These are phyloP conservation scores for Theristicus caerulescens DNA, from an alignment of 2,113 vertebrate genomes.

Conservation along the genomic window DNA sequence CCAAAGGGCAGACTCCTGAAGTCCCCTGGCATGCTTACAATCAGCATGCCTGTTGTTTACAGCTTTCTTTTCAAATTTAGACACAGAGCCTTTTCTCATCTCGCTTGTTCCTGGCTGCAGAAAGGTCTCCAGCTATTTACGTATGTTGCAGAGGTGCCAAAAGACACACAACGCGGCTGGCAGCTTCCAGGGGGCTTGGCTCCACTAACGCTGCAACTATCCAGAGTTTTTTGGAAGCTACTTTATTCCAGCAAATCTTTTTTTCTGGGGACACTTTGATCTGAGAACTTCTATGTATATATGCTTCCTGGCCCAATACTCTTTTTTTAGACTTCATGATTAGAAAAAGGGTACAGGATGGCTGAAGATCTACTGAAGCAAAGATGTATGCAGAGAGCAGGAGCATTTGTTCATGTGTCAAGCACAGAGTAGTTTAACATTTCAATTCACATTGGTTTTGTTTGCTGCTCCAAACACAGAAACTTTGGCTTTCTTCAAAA, in stretches of 20 bases:
- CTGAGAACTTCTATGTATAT: neutral
- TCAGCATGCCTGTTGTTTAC: slow-evolving; percentile 24
- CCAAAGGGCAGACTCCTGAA: neutral
- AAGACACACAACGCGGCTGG: neutral
- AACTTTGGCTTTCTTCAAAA: neutral
- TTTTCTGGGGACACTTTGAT: neutral
- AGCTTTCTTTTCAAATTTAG: slow-evolving; percentile 63
- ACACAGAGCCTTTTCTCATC: slow-evolving; percentile 51
- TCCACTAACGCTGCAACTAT: neutral
- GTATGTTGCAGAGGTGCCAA: slow-evolving; percentile 17
- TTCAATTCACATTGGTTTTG: neutral
- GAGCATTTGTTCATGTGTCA: neutral
- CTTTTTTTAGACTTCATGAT: neutral
- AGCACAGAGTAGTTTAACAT: neutral
- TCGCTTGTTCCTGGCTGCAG: slow-evolving; percentile 43
- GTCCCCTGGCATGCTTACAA: neutral
- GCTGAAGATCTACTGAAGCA: neutral
- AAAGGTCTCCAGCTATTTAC: slow-evolving; percentile 42
- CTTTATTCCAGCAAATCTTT: neutral
- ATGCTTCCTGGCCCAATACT: neutral
- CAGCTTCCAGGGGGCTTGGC: slow-evolving; percentile 24
- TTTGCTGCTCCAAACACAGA: neutral
- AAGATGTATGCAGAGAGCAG: neutral
- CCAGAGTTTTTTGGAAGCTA: slow-evolving; percentile 6
- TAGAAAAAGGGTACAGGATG: neutral